Base-by-base conservation (phyloP, 1,140 invertebrate species). In the Halictus rubicundus region DNA sequence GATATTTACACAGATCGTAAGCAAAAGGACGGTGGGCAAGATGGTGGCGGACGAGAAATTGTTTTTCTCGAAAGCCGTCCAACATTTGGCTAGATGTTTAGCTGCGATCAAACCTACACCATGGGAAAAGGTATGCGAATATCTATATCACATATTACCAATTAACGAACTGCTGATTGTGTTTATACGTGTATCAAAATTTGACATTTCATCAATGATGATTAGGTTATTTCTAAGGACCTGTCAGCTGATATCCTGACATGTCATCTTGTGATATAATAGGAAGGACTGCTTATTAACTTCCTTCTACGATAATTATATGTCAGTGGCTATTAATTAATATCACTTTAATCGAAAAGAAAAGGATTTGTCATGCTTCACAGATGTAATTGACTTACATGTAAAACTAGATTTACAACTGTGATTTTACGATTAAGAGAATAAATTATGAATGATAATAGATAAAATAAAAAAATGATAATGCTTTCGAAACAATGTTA, bases 1-100 rank as follows among this genome's bases (percentile, higher is more conserved):
- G 77, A 84, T 75, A 39, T 59, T 42, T 63, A 74, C 52, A 39
- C n/a, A 21, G 27, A 64, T 57, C 49, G 21, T 19, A 32, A n/a
- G 39, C 16, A 10, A 46, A 21, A 61, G 16, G 32, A n/a, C 32
- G 64, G 73, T 82, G 54, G 39, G 37, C 61, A 85, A 80, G 25
- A 94, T 95, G 94, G 92, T 92, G 75, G 94, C 93, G 87, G 95
- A 96, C 80, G 95, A 96, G 88, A 95, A 95, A 91, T 93, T 95
- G 88, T 98, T 98, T 93, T 98, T 98, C 92, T 96, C 96, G 85
- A 96, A 96, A 92, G 97, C 97, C 25, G 96, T 98, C 54, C 96
- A 97, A 90, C 97, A 98, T 93, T 94, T 98, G 88, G 98, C 97
- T 2, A 95, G 97, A 90, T 98, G 97, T 83, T 92, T 98, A 80